A percentile compares a stretch with the other conserved stretches of the same genome.
Evolutionary conservation across 2,797 vertebrate species (phyloP).

Genomic region (Lepidocolaptes lacrymiger): DNA sequence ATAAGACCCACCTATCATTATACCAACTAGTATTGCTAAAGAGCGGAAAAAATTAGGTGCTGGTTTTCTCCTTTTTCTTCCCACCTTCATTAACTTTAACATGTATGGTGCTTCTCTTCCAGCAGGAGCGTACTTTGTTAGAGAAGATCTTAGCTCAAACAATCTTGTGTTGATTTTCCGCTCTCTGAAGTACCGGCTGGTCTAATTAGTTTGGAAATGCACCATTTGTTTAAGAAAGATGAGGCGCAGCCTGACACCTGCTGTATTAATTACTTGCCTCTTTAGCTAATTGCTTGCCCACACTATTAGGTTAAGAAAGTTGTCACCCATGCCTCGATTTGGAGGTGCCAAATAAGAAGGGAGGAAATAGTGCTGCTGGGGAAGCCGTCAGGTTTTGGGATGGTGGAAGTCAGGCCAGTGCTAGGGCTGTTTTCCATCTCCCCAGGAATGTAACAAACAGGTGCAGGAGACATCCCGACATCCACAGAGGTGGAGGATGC

Average conservation of each 20-base stretch:
- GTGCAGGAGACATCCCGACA: not conserved
- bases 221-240: constrained; percentile 5
- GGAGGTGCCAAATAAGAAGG: not conserved
- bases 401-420: not conserved
- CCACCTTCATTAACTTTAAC: not conserved
- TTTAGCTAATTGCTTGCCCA: constrained; percentile 34
- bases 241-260: constrained; percentile 15
- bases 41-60: not conserved
- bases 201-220: constrained; percentile 40
- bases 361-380: not conserved
- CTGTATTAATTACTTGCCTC: constrained; percentile 45
- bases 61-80: not conserved
- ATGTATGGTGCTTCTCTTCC: not conserved
- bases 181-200: not conserved
- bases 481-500: not conserved
- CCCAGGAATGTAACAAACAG: not conserved
- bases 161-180: not conserved
- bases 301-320: not conserved
- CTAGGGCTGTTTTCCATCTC: not conserved
- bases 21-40: not conserved
- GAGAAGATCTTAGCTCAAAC: not conserved
- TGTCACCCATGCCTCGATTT: fast-evolving
- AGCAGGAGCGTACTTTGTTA: fast-evolving
- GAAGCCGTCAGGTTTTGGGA: not conserved
- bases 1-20: not conserved